Evolutionary conservation across 1,140 invertebrate genomes (phyloP), one percentile per base, ranked within the genome.

Genomic region (Sipha flava): DNA sequence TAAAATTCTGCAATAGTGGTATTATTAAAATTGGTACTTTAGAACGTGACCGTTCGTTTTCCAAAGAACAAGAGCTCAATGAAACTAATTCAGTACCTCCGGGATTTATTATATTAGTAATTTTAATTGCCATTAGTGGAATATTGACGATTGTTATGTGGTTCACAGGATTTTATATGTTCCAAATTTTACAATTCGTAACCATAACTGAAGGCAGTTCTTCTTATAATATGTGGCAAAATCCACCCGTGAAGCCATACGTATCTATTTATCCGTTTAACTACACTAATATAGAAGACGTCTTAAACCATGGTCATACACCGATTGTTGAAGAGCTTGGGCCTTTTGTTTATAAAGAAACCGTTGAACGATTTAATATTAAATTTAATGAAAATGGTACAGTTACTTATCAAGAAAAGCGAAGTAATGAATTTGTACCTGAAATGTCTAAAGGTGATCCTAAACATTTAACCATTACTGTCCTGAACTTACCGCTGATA

Each of bases 211-310:
- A 77, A 40, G 52, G 73, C 3, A 77, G 73, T 26, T 12, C 73
- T 2, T 77, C 73, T 16, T 92, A 89, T 81, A 84, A 88, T 0
- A 83, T 92, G 18, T 95, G 92, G 92, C 85, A 86, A 45, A 87
- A 90, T 14, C 91, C 92, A 3, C 90, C 91, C 0, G 84, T 93
- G 59, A 87, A 90, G 21, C 85, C 94, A 0, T 89, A 89, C 59
- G 84, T 95, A 4, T 89, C 90, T 59, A 87, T 94, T 1, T 95
- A 93, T 83, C 87, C 96, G 81, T 97, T 95, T 84, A 94, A 96
- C 83, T 88, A 96, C 9, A 95, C 92, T 0, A 97, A 97, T 85
- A 84, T 88, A 0, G 87, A 90, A 0, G 89, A 89, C 54, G 94
- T 95, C 84, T 83, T 91, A 6, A 86, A 85, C 0, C 89, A 91